Percentiles rank a stretch among this genome's conserved stretches.
phyloP scores from a whole-genome alignment of 2,797 vertebrate genomes.

The Aulostomus chinensis region DNA sequence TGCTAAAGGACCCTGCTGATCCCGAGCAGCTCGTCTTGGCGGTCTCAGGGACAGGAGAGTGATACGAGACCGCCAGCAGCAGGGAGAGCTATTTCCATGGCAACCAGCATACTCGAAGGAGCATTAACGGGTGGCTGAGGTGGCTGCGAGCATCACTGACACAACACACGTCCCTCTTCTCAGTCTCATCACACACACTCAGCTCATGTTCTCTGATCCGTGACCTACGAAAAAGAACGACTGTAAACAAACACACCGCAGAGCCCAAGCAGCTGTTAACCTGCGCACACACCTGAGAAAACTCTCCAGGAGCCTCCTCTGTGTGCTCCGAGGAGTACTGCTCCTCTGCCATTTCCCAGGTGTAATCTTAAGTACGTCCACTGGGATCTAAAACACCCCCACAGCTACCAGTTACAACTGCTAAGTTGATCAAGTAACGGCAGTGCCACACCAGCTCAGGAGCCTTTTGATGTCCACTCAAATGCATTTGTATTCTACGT shows the following conservation, averaged over 20 bases:
- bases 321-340: background rate
- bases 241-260: slow-evolving; percentile 25
- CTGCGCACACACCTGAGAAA: slow-evolving; percentile 13
- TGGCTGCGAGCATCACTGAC: slow-evolving; percentile 41
- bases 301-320: slow-evolving; percentile 10
- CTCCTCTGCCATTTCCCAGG: slow-evolving; percentile 17
- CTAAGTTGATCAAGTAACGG: slow-evolving; percentile 59
- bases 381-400: slow-evolving; percentile 40
- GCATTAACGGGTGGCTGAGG: slow-evolving; percentile 36
- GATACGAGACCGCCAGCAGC: slow-evolving; percentile 29
- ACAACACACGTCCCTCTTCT: slow-evolving; percentile 28
- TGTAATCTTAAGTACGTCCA: slow-evolving; percentile 28
- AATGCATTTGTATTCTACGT: slow-evolving; percentile 61
- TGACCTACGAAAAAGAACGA: slow-evolving; percentile 33
- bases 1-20: slow-evolving; percentile 15
- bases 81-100: slow-evolving; percentile 68
- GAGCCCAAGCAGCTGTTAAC: slow-evolving; percentile 7
- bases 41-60: slow-evolving; percentile 20
- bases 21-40: slow-evolving; percentile 9
- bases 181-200: background rate
- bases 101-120: slow-evolving; percentile 56
- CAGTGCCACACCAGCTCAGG: slow-evolving; percentile 9
- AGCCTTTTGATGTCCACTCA: slow-evolving; percentile 56
- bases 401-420: slow-evolving; percentile 16
- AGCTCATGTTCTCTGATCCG: slow-evolving; percentile 18